Percentiles rank a stretch among this genome's conserved stretches.
Conservation (phyloP, 2,113 vertebrate genomes). For the Scartelaos histophorus region DNA sequence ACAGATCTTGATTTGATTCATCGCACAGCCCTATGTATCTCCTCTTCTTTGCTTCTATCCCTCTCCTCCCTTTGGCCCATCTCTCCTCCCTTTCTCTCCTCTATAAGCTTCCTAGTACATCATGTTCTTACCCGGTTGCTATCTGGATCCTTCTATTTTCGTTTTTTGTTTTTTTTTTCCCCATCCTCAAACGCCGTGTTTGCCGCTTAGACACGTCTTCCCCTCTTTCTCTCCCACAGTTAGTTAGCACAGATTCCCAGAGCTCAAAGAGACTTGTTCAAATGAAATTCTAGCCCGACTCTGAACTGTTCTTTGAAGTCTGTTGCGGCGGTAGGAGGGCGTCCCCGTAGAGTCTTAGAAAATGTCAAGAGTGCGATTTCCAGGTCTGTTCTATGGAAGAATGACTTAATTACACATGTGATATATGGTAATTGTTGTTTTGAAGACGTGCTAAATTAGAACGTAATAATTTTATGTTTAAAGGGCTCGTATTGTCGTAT, state of each 20-base stretch:
- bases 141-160: constrained; percentile 64
- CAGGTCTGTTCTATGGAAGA: constrained; percentile 19
- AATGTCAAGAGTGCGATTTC: constrained; percentile 24
- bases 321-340: neutral
- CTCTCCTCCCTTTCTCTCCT: constrained; percentile 6
- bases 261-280: constrained; percentile 33
- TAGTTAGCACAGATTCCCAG: constrained; percentile 17
- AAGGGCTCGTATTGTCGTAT: no score
- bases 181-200: constrained; percentile 41
- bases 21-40: neutral
- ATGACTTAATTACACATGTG: neutral
- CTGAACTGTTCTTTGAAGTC: constrained; percentile 46
- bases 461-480: no score
- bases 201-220: constrained; percentile 19
- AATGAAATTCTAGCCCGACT: constrained; percentile 45
- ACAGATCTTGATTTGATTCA: no score
- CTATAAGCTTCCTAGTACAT: constrained; percentile 48
- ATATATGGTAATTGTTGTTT: neutral
- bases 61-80: neutral
- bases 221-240: constrained; percentile 16
- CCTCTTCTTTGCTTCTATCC: neutral
- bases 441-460: no score
- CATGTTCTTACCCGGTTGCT: constrained; percentile 55
- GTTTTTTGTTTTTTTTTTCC: no score
- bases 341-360: neutral